phyloP scores from a whole-genome alignment of 2,888 invertebrate species.

The Reticulitermes lucifugus region DNA sequence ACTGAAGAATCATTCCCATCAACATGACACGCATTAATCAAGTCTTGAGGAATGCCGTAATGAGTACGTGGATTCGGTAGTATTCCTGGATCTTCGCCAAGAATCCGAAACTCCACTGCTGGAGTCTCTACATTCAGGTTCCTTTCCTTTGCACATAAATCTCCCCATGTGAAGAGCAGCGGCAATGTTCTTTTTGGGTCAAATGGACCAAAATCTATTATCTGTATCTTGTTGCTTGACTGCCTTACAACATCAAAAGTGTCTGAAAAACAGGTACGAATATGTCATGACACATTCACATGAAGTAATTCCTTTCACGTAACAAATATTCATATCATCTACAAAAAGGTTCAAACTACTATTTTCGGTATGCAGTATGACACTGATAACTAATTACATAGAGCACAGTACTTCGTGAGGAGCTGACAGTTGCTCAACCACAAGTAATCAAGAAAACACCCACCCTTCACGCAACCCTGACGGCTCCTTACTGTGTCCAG shows the following conservation, averaged over 20 bases:
- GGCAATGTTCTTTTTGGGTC: background rate
- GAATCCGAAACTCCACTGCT: slow-evolving; percentile 1
- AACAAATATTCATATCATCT: too few species aligned
- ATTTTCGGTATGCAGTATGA: too few species aligned
- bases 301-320: too few species aligned
- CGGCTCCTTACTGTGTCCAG: too few species aligned
- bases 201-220: slow-evolving; percentile 16
- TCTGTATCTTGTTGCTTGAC: background rate
- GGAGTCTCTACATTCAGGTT: background rate
- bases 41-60: slow-evolving; percentile 18
- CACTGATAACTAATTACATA: too few species aligned
- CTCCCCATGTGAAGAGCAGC: slow-evolving; percentile 14
- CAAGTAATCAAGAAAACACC: too few species aligned
- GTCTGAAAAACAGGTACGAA: background rate
- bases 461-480: too few species aligned
- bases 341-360: too few species aligned
- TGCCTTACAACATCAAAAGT: background rate
- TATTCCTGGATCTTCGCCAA: slow-evolving; percentile 25
- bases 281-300: too few species aligned
- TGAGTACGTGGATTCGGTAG: background rate
- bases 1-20: too few species aligned
- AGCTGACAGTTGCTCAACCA: too few species aligned
- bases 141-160: background rate
- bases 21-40: background rate
- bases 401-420: too few species aligned